Conservation (phyloP, 2,113 vertebrate genomes). For the Pluvianellus socialis region DNA sequence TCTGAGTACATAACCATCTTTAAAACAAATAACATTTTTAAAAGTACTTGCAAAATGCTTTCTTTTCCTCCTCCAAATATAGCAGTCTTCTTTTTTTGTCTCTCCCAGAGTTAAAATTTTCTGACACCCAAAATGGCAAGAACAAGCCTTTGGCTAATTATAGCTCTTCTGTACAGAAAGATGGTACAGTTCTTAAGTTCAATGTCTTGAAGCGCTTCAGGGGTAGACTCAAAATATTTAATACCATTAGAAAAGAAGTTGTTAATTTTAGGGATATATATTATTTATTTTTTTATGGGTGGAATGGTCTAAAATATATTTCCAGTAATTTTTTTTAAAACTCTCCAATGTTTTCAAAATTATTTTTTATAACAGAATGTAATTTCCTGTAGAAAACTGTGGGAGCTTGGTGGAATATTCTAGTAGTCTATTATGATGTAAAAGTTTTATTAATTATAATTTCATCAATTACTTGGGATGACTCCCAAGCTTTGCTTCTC, state of each 20-base stretch:
- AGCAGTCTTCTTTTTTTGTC: neutral
- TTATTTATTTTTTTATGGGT: neutral
- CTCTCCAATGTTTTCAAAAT: neutral
- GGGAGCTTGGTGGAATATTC: neutral
- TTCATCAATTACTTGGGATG: neutral
- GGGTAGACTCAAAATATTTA: neutral
- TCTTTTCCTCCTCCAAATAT: neutral
- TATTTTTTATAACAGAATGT: neutral
- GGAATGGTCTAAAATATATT: neutral
- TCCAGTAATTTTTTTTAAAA: neutral
- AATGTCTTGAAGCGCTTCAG: neutral
- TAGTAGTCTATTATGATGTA: neutral
- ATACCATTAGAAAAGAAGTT: neutral
- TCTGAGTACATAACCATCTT: neutral
- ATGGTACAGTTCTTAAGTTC: neutral
- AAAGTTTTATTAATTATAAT: neutral
- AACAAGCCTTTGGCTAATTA: neutral
- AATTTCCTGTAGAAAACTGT: neutral
- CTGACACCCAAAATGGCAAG: neutral
- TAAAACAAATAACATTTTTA: neutral
- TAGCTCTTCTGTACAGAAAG: neutral
- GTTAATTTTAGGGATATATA: neutral
- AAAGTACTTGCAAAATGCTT: neutral
- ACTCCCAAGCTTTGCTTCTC: neutral
- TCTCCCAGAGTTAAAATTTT: neutral